Percentiles rank a stretch among this genome's conserved stretches.
These are phyloP conservation scores for Acrocephalus arundinaceus DNA, from an alignment of 2,113 vertebrate genomes.

Conservation along the genomic window DNA sequence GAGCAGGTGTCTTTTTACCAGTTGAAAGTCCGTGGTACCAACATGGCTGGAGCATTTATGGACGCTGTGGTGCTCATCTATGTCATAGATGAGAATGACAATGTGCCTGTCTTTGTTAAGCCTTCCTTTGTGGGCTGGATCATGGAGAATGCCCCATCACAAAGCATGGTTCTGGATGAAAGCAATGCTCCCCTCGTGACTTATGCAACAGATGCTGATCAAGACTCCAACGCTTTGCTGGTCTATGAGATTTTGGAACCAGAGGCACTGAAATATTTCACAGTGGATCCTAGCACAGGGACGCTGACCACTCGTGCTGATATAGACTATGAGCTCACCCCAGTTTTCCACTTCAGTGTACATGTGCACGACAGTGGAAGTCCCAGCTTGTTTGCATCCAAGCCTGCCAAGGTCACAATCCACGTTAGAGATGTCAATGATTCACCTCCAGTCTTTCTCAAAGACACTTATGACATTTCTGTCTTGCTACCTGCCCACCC, in stretches of 20 bases:
- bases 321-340: constrained; percentile 85
- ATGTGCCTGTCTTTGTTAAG: constrained; percentile 81
- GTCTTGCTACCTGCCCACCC: constrained; percentile 78
- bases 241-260: constrained; percentile 88
- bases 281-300: constrained; percentile 88
- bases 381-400: constrained; percentile 81
- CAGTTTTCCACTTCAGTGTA: constrained; percentile 83
- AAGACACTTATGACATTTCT: constrained; percentile 75
- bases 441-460: constrained; percentile 84
- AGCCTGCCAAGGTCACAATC: constrained; percentile 83
- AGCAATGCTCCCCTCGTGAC: constrained; percentile 86
- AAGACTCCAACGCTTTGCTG: constrained; percentile 85
- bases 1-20: constrained; percentile 84
- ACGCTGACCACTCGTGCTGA: constrained; percentile 79
- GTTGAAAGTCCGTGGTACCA: constrained; percentile 83
- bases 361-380: constrained; percentile 87
- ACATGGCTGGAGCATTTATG: constrained; percentile 77
- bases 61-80: constrained; percentile 80
- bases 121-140: constrained; percentile 82
- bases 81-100: constrained; percentile 93
- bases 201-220: constrained; percentile 84
- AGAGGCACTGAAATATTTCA: constrained; percentile 82
- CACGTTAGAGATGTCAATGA: constrained; percentile 86
- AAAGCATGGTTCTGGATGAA: constrained; percentile 87
- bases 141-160: constrained; percentile 82